phyloP scores from a whole-genome alignment of 2,888 invertebrate genomes.

The Diaprepes abbreviatus region DNA sequence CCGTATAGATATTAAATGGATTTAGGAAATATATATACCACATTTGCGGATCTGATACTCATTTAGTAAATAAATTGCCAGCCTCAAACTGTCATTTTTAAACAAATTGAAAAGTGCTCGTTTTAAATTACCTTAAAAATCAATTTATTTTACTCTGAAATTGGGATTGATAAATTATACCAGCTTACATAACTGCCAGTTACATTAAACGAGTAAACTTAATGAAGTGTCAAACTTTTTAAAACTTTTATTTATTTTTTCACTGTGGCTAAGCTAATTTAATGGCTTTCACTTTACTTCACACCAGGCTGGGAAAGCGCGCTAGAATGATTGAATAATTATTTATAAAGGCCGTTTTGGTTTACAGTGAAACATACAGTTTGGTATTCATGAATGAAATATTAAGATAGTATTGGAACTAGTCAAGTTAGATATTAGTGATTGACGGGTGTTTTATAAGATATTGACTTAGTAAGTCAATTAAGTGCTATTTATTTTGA shows the following conservation, averaged over 20 bases:
- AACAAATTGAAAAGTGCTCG: slow-evolving; percentile 14
- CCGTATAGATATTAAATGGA: too few relatives aligned
- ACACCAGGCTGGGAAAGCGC: neutral
- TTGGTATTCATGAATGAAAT: too few relatives aligned
- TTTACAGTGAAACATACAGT: too few relatives aligned
- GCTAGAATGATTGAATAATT: slow-evolving; percentile 5
- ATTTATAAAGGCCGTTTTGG: neutral
- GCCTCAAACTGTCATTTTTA: neutral
- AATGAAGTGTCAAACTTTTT: slow-evolving; percentile 43
- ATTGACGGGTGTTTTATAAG: too few relatives aligned
- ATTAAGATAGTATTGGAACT: too few relatives aligned
- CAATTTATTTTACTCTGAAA: slow-evolving; percentile 14
- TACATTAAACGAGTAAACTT: slow-evolving; percentile 36
- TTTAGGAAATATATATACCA: neutral
- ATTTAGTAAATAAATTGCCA: slow-evolving; percentile 1
- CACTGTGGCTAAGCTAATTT: slow-evolving; percentile 14
- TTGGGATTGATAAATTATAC: slow-evolving; percentile 36
- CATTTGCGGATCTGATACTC: neutral
- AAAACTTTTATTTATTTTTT: slow-evolving; percentile 40
- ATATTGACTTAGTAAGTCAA: too few relatives aligned
- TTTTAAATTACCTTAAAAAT: slow-evolving; percentile 21
- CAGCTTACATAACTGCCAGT: slow-evolving; percentile 36
- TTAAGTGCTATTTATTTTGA: too few relatives aligned
- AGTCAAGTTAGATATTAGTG: too few relatives aligned
- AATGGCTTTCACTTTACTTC: slow-evolving; percentile 5